These are phyloP conservation scores for Lutjanus argentimaculatus DNA, from an alignment of 2,797 vertebrate genomes.

Conservation along the genomic window DNA sequence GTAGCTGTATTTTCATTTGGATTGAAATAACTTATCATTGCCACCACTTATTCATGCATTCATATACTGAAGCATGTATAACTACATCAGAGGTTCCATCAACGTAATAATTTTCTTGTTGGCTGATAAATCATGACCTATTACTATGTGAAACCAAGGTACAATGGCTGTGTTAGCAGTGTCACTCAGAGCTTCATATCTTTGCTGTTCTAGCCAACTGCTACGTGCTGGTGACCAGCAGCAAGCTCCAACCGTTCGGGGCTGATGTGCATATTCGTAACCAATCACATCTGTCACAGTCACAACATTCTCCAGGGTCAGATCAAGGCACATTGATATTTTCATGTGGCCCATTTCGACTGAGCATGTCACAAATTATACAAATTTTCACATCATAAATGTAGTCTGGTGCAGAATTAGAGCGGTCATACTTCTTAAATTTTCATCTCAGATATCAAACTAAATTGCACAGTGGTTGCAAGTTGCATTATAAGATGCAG, in stretches of 20 bases:
- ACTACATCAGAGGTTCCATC: conserved; percentile 10
- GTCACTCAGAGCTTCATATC: conserved; percentile 32
- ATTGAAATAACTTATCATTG: conserved; percentile 42
- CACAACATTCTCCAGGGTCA: conserved; percentile 72
- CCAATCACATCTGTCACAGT: conserved; percentile 79
- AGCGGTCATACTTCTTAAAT: conserved; percentile 68
- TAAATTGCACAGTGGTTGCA: conserved; percentile 69
- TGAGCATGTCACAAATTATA: conserved; percentile 71
- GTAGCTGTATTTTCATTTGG: conserved; percentile 30
- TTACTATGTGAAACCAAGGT: conserved; percentile 38
- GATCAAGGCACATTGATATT: conserved; percentile 79
- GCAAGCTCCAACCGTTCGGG: conserved; percentile 45
- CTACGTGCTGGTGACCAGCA: conserved; percentile 65
- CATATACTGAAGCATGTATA: conserved; percentile 25
- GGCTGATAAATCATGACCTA: conserved; percentile 37
- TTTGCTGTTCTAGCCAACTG: conserved; percentile 26
- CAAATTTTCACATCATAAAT: conserved; percentile 71
- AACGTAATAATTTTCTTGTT: conserved; percentile 2
- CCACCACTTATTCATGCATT: conserved; percentile 38
- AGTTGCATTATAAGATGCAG: conserved; percentile 64
- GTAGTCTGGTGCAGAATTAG: conserved; percentile 69
- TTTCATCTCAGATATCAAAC: conserved; percentile 73
- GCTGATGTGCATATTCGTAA: conserved; percentile 62
- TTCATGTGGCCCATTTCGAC: conserved; percentile 73
- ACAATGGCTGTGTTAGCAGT: conserved; percentile 28